Percentiles rank a stretch among this genome's conserved stretches.
Conservation (phyloP, 2,888 invertebrate species). For the Lordiphosa andalusiaca region DNA sequence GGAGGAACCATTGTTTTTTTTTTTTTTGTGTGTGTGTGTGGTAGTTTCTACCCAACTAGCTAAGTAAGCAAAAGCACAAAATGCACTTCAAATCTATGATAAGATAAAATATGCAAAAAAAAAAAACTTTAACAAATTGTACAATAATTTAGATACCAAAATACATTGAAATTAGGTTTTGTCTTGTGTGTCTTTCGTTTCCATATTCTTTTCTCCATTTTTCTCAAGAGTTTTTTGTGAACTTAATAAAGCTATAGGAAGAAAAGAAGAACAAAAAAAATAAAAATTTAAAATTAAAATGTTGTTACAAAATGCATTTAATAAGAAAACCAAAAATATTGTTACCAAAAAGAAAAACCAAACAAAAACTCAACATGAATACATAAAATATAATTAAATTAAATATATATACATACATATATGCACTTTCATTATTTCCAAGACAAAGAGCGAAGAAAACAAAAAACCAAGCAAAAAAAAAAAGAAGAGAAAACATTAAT, state of each 20-base stretch:
- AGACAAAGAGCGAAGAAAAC: constrained; percentile 25
- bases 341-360: constrained; percentile 30
- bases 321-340: constrained; percentile 27
- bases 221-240: constrained; percentile 40
- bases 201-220: constrained; percentile 8
- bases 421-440: constrained; percentile 60
- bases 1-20: constrained; percentile 7
- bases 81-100: constrained; percentile 10
- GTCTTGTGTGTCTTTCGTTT: constrained; percentile 6
- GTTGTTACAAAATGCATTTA: constrained; percentile 42
- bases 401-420: constrained; percentile 45
- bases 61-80: constrained; percentile 12
- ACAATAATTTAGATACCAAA: constrained; percentile 55
- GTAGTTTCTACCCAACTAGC: constrained; percentile 19
- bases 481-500: constrained; percentile 45
- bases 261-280: constrained; percentile 9
- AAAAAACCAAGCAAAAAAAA: constrained; percentile 15
- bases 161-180: constrained; percentile 19
- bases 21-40: too few relatives aligned
- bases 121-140: constrained; percentile 48
- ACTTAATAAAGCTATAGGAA: constrained; percentile 27
- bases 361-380: constrained; percentile 8
- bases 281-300: constrained; percentile 18
- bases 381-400: constrained; percentile 56
- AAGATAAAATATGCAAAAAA: constrained; percentile 14